Conservation (phyloP, 2,888 invertebrate genomes). For the Ferdinandea cuprea region DNA sequence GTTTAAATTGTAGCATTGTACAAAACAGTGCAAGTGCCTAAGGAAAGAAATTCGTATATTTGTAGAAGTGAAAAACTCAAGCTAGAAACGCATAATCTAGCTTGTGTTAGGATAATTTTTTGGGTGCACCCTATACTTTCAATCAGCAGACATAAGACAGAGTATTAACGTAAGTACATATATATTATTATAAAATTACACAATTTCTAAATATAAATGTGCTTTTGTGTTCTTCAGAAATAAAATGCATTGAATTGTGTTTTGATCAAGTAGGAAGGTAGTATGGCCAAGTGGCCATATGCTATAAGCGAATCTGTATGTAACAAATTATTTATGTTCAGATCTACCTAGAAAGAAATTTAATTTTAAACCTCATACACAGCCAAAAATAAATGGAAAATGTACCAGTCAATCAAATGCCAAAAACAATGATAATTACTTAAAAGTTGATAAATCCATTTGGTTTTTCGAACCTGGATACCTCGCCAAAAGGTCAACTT, state of each 20-base stretch:
- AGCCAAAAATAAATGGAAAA: not conserved
- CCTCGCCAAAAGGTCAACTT: too few species aligned
- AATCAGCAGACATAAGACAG: constrained; percentile 13
- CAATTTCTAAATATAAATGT: not conserved
- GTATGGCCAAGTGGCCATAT: too few species aligned
- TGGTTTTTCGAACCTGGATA: not conserved
- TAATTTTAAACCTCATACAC: too few species aligned
- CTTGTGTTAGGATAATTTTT: constrained; percentile 29
- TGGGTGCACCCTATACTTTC: not conserved
- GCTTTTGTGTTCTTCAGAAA: not conserved
- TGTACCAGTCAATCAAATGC: not conserved
- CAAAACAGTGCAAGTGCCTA: not conserved
- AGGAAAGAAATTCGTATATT: not conserved
- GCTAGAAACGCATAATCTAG: constrained; percentile 65
- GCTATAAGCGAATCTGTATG: too few species aligned
- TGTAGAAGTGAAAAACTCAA: not conserved
- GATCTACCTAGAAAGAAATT: too few species aligned
- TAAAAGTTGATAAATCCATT: not conserved
- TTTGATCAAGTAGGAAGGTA: too few species aligned
- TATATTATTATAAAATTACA: not conserved
- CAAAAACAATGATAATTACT: not conserved
- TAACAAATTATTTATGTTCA: too few species aligned
- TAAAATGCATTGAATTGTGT: too few species aligned
- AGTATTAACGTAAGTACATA: constrained; percentile 44
- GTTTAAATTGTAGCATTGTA: not conserved